Evolutionary conservation across 2,888 invertebrate species (phyloP), one percentile per base, ranked within the genome.

Genomic region (Rapana venosa): DNA sequence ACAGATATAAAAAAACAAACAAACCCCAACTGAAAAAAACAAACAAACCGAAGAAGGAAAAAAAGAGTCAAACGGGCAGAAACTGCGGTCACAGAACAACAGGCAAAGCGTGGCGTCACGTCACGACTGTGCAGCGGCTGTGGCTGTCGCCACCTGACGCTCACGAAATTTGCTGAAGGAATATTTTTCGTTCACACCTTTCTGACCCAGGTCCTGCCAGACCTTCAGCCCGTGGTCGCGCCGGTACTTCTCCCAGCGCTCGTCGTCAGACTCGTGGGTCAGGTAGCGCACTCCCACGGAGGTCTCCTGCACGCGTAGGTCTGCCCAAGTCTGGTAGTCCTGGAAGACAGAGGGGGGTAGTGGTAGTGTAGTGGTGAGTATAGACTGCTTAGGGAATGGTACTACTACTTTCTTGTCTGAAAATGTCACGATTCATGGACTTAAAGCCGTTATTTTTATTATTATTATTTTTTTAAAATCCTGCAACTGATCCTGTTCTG

Each of bases 271-370:
- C 96, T 98, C 98, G 93, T 98, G 98, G 15, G 98, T 98, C 92
- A 99, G 97, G 96, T 98, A 99, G 32, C 98, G 97, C 92, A 97
- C 97, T 47, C 98, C 98, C 70, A 98, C 97, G 74, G 97, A 89
- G 36, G 92, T 97, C 97, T 99, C 99, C 89, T 99, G 97, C 94
- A 97, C 97, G 89, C 99, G 97, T 94, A 99, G 97, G 97, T 99
- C 99, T 93, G 97, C 97, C 98, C 99, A 99, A 11, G 99, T 98
- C 96, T 98, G 97, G 95, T 98, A 98, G 96, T 98, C 98, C 97
- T 98, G 81, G 17, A 0, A 47, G 4, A 47, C 47, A 8, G 47
- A 8, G 47, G 47, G 47, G 47, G 47, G 47, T n/a, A n/a, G n/a
- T n/a, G n/a, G n/a, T n/a, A n/a, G n/a, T n/a, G n/a, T n/a, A n/a